A percentile compares a stretch with the other conserved stretches of the same genome.
These are phyloP conservation scores for Eulimnadia texana DNA, from an alignment of 1,140 invertebrate genomes.

Conservation along the genomic window DNA sequence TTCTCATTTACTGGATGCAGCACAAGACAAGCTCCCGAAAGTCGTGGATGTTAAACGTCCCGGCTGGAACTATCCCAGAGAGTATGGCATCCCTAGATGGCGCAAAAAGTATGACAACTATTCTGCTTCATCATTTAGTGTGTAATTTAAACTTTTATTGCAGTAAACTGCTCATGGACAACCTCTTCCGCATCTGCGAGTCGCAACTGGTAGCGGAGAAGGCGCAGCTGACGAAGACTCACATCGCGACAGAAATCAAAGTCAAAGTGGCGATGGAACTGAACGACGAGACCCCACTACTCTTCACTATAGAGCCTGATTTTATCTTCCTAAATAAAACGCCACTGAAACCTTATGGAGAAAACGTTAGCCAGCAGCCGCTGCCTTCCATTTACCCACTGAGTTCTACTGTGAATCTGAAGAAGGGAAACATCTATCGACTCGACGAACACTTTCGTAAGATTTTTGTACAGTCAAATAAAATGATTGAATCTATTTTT, in stretches of 20 bases:
- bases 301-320: slow-evolving; percentile 41
- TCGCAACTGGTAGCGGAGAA: slow-evolving; percentile 4
- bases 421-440: slow-evolving; percentile 45
- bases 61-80: slow-evolving; percentile 49
- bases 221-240: background rate
- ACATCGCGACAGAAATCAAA: slow-evolving; percentile 3
- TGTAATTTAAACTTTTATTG: slow-evolving; percentile 23
- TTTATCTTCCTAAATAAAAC: slow-evolving; percentile 45
- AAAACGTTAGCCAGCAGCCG: slow-evolving; percentile 28
- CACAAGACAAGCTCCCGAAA: slow-evolving; percentile 58
- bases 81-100: slow-evolving; percentile 51
- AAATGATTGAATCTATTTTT: too few species aligned
- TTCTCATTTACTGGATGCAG: slow-evolving; percentile 58
- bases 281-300: slow-evolving; percentile 44
- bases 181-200: slow-evolving; percentile 38
- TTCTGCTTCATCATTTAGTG: background rate
- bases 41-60: slow-evolving; percentile 48
- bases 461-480: slow-evolving; percentile 26
- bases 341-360: slow-evolving; percentile 39
- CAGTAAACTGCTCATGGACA: slow-evolving; percentile 50
- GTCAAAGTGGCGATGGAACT: slow-evolving; percentile 33
- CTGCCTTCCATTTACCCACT: slow-evolving; percentile 57
- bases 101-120: slow-evolving; percentile 48
- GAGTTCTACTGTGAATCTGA: slow-evolving; percentile 48
- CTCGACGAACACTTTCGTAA: slow-evolving; percentile 50